Evolutionary conservation across 2,888 invertebrate genomes (phyloP), one percentile per base, ranked within the genome.

Genomic region (Tryphoninae sp.): DNA sequence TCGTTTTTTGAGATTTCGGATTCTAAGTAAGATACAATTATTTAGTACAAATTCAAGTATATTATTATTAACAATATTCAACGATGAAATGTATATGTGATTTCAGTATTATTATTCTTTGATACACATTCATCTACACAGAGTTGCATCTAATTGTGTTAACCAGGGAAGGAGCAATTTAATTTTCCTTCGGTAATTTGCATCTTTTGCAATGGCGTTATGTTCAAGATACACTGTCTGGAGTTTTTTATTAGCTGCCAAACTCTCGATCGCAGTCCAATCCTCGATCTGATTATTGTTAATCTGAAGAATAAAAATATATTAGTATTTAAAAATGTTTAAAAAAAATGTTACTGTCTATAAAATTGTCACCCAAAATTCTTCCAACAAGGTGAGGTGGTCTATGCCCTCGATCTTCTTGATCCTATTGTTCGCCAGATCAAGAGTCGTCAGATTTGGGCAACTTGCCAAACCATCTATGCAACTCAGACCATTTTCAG

Each of bases 121-220:
- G 19, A 19, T 19, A 23, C 9, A 3, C 22, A 62, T 88, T 94
- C 93, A 95, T 93, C 95, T 95, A 93, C 97, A 98, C 88, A 98
- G 92, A 8, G 98, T 99, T 8, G 99, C 99, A 93, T 99, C 99
- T 86, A 99, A 97, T 92, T 99, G 99, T 80, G 94, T 94, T 40
- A 99, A 92, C 87, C 95, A 95, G 0, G 99, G 98, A 22, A 98
- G 93, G 0, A 95, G 94, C 77, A 99, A 92, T 92, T 97, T 98
- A 59, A 99, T 93, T 92, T 99, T 99, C 86, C 98, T 94, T 76
- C 99, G 93, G 92, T 99, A 99, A 86, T 96, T 96, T 0, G 97
- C 94, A 93, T 97, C 98, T 51, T 94, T 93, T 0, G 95, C 95
- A 0, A 99, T 92, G 0, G 99, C 98, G 93, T 99, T 99, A 45